Base-by-base conservation (phyloP, 2,888 invertebrate genomes). In the Cephonodes hylas region DNA sequence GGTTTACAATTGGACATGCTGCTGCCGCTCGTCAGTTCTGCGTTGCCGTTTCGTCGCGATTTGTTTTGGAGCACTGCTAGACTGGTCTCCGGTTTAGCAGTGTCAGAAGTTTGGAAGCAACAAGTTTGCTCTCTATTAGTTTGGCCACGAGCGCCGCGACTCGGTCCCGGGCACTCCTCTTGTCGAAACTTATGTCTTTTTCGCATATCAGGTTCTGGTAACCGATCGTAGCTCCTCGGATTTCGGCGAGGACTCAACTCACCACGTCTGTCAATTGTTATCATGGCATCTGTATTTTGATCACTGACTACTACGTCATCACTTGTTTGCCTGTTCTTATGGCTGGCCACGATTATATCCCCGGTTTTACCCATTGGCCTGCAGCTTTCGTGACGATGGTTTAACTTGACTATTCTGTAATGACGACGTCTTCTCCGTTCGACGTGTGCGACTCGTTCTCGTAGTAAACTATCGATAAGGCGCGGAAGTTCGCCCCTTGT, bases 261-360 rank as follows among this genome's bases (percentile, higher is more conserved):
- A 23, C 81, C 78, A 68, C 78, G 76, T 38, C 76, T 76, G 42
- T 81, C 77, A 0, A 79, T 64, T 53, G 77, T 70, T 64, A 79
- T 73, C 1, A 76, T 73, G 62, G 84, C 85, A 0, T 74, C 79
- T 34, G 81, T 74, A 58, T 81, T 86, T 45, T 84, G 81, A 42
- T 86, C 85, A 59, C 79, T 85, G 2, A 75, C 75, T 1, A 75
- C 68, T 5, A 76, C 68, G 22, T 88, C 84, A 38, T 86, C 86
- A 60, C 77, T 77, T 4, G 77, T 76, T 23, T 80, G 81, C 58
- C 74, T 85, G 61, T 86, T 84, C 71, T 91, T 91, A 63, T 91
- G 87, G 70, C 89, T 91, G 8, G 92, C 92, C 7, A 92, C 92
- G 58, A 92, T 91, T 15, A 92, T 90, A 70, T 91, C 91, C 3